Conservation (phyloP, 1,140 invertebrate species). For the Tetranychus urticae region DNA sequence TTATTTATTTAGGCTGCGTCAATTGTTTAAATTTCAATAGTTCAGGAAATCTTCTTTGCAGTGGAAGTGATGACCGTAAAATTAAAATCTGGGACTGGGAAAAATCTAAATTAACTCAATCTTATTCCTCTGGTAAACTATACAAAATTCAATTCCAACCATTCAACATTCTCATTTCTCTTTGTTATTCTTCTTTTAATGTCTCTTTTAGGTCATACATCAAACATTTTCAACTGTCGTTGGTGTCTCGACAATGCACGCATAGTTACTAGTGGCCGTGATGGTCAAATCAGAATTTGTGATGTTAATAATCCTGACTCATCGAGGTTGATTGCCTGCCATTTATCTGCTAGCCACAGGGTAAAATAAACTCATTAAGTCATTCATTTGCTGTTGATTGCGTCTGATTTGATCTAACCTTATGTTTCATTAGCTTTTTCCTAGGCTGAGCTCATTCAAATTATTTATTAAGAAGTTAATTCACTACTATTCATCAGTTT, state of each 20-base stretch:
- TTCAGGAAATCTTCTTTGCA: conserved; percentile 27
- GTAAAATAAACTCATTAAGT: no score
- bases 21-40: conserved; percentile 75
- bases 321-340: conserved; percentile 33
- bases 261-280: conserved; percentile 60
- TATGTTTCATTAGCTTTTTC: no score
- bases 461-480: no score
- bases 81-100: conserved; percentile 24
- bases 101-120: background rate
- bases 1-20: conserved; percentile 42
- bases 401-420: no score
- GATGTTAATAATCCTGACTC: background rate
- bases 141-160: no score
- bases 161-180: no score
- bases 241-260: conserved; percentile 36
- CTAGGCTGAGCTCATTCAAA: no score
- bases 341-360: no score
- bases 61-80: conserved; percentile 24
- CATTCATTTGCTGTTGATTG: no score
- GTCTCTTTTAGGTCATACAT: background rate
- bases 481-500: no score
- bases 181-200: background rate
- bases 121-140: no score
- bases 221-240: background rate
- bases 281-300: conserved; percentile 46